Conservation (phyloP, 2,797 vertebrate genomes). For the Erethizon dorsatum region DNA sequence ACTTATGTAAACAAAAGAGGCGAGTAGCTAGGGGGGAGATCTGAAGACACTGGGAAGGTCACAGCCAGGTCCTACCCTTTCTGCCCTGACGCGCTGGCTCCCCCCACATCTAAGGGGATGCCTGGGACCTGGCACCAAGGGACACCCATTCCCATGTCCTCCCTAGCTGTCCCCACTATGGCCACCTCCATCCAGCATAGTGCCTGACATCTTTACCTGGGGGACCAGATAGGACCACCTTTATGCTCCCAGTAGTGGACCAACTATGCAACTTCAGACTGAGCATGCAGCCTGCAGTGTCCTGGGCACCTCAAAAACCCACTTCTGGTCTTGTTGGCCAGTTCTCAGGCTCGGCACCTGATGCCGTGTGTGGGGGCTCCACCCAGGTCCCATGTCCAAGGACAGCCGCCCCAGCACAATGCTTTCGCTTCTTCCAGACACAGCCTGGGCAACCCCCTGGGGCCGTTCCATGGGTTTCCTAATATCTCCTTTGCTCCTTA, state of each 20-base stretch:
- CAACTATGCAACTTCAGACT: neutral
- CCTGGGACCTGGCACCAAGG: neutral
- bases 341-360: neutral
- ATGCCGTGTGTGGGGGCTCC: fast-evolving
- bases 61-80: neutral
- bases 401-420: neutral
- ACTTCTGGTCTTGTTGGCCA: neutral
- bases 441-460: neutral
- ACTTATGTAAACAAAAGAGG: neutral
- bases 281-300: neutral
- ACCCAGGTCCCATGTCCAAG: neutral
- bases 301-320: neutral
- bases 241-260: neutral
- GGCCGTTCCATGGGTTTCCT: neutral
- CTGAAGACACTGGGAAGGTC: neutral
- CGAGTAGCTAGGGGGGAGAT: neutral
- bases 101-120: neutral
- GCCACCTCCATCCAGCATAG: neutral
- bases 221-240: neutral
- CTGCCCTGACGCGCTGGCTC: neutral
- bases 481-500: neutral
- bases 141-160: fast-evolving
- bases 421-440: neutral
- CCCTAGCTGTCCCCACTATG: neutral
- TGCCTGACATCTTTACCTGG: neutral